Evolutionary conservation across 2,888 invertebrate genomes (phyloP), one percentile per base, ranked within the genome.

Genomic region (Atethmia centrago): DNA sequence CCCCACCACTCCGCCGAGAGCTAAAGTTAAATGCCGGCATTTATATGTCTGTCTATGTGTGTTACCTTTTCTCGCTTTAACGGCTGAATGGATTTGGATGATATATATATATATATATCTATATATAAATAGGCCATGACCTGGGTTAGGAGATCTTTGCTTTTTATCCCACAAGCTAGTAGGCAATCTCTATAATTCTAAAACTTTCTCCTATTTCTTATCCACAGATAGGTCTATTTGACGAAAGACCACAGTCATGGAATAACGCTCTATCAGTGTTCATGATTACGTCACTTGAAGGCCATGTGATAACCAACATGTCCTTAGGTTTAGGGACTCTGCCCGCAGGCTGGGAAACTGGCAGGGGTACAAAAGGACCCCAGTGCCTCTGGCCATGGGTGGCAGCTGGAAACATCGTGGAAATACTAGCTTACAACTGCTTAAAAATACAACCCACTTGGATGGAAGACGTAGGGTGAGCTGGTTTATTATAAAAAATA

Each of bases 361-460:
- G 95, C 4, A 85, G 94, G 87, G 94, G 97, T 67, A 75, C 87
- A 71, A 94, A 87, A 63, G 96, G 93, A 0, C 93, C 96, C 0
- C 93, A 94, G 51, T 98, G 98, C 87, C 94, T 98, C 47, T 97
- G 97, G 87, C 98, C 97, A 70, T 98, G 98, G 97, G 97, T 97
- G 25, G 97, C 97, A 21, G 97, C 98, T 61, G 97, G 96, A 65
- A 96, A 97, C 83, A 92, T 3, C 4, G n/a, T 92, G n/a, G 95
- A 95, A 31, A 97, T 98, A 77, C 92, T 97, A 47, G 96, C 97
- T 59, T 96, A 96, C 68, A 97, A 97, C 86, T 98, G 98, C 89
- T 93, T 99, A 40, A 97, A 97, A 90, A 98, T 98, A 79, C 97
- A 98, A 90, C 98, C 98, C 0, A 98, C 98, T 40, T 99, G 99